These are phyloP conservation scores for Nymphicus hollandicus DNA, from an alignment of 2,113 vertebrate genomes.

Conservation along the genomic window DNA sequence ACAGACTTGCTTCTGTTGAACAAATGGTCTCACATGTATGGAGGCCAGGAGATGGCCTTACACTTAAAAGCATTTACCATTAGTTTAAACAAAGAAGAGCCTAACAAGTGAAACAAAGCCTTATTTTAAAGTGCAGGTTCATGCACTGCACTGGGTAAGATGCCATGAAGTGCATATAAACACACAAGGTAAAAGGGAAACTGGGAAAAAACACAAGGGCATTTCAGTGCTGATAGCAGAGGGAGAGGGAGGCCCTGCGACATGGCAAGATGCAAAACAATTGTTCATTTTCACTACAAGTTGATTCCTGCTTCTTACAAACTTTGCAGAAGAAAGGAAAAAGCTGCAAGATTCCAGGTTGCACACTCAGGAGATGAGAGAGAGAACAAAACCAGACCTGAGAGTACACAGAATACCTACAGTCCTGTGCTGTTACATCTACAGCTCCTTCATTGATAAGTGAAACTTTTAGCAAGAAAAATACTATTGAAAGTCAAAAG, in stretches of 20 bases:
- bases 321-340: background rate
- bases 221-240: background rate
- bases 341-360: background rate
- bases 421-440: background rate
- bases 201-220: accelerated
- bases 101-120: background rate
- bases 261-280: background rate
- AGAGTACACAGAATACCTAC: background rate
- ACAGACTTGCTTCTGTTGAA: accelerated
- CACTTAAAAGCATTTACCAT: background rate
- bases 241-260: background rate
- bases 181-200: background rate
- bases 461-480: background rate
- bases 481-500: background rate
- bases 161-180: accelerated
- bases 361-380: background rate
- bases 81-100: background rate
- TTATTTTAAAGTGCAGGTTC: background rate
- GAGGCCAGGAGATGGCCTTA: background rate
- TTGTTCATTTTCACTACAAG: background rate
- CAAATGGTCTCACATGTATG: accelerated
- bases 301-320: background rate
- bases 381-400: background rate
- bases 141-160: background rate
- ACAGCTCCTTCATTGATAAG: background rate